Evolutionary conservation across 2,888 invertebrate genomes (phyloP).

Genomic region (Molorchus minor): DNA sequence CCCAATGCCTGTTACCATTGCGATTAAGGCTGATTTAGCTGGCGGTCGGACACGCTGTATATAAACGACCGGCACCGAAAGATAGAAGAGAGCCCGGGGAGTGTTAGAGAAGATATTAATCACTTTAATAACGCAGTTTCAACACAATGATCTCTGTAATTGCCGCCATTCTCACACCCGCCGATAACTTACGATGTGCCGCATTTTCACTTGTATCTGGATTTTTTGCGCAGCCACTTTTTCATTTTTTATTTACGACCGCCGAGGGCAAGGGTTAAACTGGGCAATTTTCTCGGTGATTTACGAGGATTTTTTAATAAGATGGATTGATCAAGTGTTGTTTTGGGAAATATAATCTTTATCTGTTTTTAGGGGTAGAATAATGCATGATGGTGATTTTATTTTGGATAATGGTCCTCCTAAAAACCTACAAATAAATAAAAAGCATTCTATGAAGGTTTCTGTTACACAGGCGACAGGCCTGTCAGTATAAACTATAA

Average conservation of each 20-base stretch:
- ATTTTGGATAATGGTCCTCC: no score
- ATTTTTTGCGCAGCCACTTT: constrained; percentile 7
- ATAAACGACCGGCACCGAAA: constrained; percentile 13
- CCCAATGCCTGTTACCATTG: background rate
- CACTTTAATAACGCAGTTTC: constrained; percentile 29
- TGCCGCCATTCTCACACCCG: constrained; percentile 30
- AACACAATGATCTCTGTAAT: constrained; percentile 35
- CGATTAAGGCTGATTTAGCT: constrained; percentile 2
- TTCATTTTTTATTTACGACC: constrained; percentile 22
- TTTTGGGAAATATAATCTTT: background rate
- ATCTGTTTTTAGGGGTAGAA: no score
- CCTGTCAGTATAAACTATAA: no score
- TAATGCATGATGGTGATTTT: no score
- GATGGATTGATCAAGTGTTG: constrained; percentile 11
- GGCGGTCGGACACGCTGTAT: constrained; percentile 16
- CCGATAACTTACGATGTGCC: constrained; percentile 30
- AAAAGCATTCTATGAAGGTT: no score
- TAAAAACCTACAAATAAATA: no score
- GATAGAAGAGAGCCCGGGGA: constrained; percentile 17
- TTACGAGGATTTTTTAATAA: constrained; percentile 21
- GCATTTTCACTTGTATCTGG: constrained; percentile 26
- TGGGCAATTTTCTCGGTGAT: constrained; percentile 12
- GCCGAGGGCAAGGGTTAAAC: constrained; percentile 11
- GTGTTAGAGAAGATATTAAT: constrained; percentile 31
- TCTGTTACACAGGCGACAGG: no score